Evolutionary conservation across 1,140 invertebrate genomes (phyloP), one percentile per base, ranked within the genome.

Genomic region (Trichonephila inaurata): DNA sequence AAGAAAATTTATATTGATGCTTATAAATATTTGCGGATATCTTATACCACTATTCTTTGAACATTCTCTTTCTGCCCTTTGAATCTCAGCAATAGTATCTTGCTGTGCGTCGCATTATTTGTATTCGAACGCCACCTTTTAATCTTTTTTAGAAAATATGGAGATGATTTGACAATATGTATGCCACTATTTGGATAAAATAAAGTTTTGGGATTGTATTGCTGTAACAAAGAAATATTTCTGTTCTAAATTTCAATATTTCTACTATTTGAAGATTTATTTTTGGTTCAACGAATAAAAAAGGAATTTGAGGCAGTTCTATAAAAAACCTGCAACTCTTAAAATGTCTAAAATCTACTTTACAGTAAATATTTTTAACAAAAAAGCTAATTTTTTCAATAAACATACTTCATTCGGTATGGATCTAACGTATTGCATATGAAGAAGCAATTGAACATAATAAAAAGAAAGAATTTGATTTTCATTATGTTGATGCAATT

Each of bases 111-210:
- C 12, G 19, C 28, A 1, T 33, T 88, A 66, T 88, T 88, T 64
- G 40, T 19, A 88, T 88, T 28, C 86, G 28, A 88, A 7, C 40
- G 24, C 14, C 28, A 8, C 64, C 62, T 66, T 88, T 88, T 88
- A 88, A 88, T 69, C 60, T n/a, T 6, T 88, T 88, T 64, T 28
- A 19, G 40, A 61, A 62, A 85, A 21, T 88, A 18, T 44, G 8
- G 19, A 64, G 61, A 66, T 44, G 62, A 66, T 66, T 44, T 21
- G 14, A 88, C 61, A 88, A 88, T 66, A 66, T 21, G 24, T 10
- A 12, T 12, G 51, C 82, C 14, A 12, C 10, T 4, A 40, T 21
- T 77, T 77, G 28, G 28, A 33, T 12, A 77, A 40, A 51, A 51
- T 10, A 51, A 77, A 77, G 72, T 33, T 77, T 77, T 40, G 4